These are phyloP conservation scores for Itoplectis maculator DNA, from an alignment of 2,888 invertebrate species.

Conservation along the genomic window DNA sequence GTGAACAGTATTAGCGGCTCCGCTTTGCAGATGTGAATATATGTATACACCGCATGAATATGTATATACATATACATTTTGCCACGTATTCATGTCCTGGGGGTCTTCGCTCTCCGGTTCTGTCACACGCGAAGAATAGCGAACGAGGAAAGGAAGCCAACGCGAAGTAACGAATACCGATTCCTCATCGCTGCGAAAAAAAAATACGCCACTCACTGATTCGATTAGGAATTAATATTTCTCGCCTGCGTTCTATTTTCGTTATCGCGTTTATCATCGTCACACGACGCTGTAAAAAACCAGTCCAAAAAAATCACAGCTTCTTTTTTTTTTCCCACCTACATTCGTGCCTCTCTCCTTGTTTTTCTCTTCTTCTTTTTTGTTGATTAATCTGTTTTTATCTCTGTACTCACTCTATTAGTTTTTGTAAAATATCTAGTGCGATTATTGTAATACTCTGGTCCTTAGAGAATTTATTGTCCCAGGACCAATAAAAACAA, in stretches of 20 bases:
- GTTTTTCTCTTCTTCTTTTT: too few relatives aligned
- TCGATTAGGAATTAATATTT: constrained; percentile 18
- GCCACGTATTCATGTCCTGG: background rate
- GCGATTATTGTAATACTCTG: too few relatives aligned
- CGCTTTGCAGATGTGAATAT: background rate
- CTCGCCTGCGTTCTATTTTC: background rate
- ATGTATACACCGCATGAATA: background rate
- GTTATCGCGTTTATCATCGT: too few relatives aligned
- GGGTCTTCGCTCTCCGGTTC: constrained; percentile 44
- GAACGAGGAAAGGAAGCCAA: constrained; percentile 40
- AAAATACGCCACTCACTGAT: constrained; percentile 5
- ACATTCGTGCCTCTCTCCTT: too few relatives aligned
- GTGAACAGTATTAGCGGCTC: constrained; percentile 61
- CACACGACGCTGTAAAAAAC: too few relatives aligned
- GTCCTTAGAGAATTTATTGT: too few relatives aligned
- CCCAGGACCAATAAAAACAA: too few relatives aligned
- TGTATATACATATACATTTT: background rate
- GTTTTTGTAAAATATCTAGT: too few relatives aligned
- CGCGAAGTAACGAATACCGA: constrained; percentile 29
- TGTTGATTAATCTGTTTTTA: too few relatives aligned
- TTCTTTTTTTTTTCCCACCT: too few relatives aligned
- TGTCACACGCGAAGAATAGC: constrained; percentile 40
- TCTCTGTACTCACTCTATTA: too few relatives aligned
- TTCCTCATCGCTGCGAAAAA: constrained; percentile 4
- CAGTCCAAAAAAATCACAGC: too few relatives aligned